Conservation (phyloP, 2,888 invertebrate species). For the Dicranocentrus wangi region DNA sequence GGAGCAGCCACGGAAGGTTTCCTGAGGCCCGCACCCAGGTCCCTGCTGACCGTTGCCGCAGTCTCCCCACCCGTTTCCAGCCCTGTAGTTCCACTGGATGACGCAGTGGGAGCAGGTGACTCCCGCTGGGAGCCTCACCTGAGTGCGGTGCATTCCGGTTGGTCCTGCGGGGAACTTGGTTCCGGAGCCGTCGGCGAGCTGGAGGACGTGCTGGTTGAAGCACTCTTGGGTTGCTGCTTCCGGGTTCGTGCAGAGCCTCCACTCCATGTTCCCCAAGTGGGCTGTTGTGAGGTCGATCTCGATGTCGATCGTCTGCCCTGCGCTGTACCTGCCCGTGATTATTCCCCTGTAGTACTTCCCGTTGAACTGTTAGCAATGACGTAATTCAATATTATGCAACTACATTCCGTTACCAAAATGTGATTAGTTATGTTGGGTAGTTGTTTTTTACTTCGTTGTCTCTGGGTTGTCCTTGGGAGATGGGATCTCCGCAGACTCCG, state of each 20-base stretch:
- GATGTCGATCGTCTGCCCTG: conserved; percentile 44
- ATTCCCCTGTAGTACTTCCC: conserved; percentile 59
- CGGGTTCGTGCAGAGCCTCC: conserved; percentile 51
- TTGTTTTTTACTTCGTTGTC: conserved; percentile 50
- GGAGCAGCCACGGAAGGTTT: conserved; percentile 18
- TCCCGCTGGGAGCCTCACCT: conserved; percentile 69
- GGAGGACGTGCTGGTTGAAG: conserved; percentile 49
- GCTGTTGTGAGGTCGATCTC: conserved; percentile 37
- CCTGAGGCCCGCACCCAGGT: conserved; percentile 20
- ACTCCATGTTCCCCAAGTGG: conserved; percentile 52
- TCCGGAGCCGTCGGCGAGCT: conserved; percentile 73
- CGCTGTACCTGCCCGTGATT: conserved; percentile 29
- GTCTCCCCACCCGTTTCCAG: conserved; percentile 41
- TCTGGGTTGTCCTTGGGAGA: conserved; percentile 51
- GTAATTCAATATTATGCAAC: too few relatives aligned
- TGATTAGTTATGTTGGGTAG: too few relatives aligned
- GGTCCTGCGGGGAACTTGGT: conserved; percentile 73
- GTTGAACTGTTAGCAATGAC: too few relatives aligned
- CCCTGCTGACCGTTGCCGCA: conserved; percentile 40
- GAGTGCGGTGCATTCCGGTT: conserved; percentile 40
- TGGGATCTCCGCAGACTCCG: conserved; percentile 68
- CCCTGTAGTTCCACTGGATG: conserved; percentile 41
- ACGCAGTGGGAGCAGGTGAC: conserved; percentile 68
- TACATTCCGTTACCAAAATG: too few relatives aligned
- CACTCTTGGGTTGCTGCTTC: conserved; percentile 41